Percentiles rank a stretch among this genome's conserved stretches.
Evolutionary conservation across 2,797 vertebrate species (phyloP).

Genomic region (Cynodonichthys magdalenae): DNA sequence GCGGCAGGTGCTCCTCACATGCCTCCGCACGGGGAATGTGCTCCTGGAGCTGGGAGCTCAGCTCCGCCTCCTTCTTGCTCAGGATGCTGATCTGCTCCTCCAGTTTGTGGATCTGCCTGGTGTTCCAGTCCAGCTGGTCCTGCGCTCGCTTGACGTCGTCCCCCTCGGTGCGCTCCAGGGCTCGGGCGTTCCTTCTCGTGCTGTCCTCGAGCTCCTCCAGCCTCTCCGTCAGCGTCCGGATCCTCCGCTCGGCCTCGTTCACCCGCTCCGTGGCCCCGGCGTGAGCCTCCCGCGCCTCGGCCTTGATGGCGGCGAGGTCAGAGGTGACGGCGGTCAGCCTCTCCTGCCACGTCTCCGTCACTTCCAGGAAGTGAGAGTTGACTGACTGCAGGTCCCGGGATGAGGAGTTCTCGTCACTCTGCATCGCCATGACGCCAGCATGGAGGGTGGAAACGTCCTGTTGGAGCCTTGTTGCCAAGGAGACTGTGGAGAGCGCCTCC

Average conservation of each 20-base stretch:
- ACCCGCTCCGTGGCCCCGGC: slow-evolving; percentile 81
- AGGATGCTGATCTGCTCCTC: slow-evolving; percentile 77
- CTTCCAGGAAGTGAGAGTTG: slow-evolving; percentile 84
- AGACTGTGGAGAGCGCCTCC: slow-evolving; percentile 79
- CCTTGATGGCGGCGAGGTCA: slow-evolving; percentile 82
- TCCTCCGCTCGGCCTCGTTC: slow-evolving; percentile 85
- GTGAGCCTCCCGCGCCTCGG: slow-evolving; percentile 84
- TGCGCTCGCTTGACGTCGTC: slow-evolving; percentile 82
- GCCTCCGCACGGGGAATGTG: slow-evolving; percentile 83
- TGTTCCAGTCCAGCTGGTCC: slow-evolving; percentile 83
- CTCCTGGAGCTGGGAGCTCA: slow-evolving; percentile 78
- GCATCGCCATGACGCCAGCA: slow-evolving; percentile 73
- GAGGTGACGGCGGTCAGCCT: slow-evolving; percentile 76
- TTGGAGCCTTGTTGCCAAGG: slow-evolving; percentile 82
- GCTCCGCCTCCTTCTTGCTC: slow-evolving; percentile 70
- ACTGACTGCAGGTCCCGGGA: slow-evolving; percentile 80
- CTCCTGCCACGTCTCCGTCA: slow-evolving; percentile 85
- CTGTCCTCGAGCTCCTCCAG: slow-evolving; percentile 91
- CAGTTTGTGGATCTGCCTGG: slow-evolving; percentile 79
- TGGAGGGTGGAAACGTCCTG: slow-evolving; percentile 84
- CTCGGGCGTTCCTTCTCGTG: slow-evolving; percentile 87
- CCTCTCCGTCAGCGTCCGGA: slow-evolving; percentile 80
- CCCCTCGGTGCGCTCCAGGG: slow-evolving; percentile 88
- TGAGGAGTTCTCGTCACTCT: slow-evolving; percentile 80
- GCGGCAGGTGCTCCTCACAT: slow-evolving; percentile 85